A percentile compares a stretch with the other conserved stretches of the same genome.
Evolutionary conservation across 2,888 invertebrate genomes (phyloP).

Genomic region (Hyposoter dolosus): DNA sequence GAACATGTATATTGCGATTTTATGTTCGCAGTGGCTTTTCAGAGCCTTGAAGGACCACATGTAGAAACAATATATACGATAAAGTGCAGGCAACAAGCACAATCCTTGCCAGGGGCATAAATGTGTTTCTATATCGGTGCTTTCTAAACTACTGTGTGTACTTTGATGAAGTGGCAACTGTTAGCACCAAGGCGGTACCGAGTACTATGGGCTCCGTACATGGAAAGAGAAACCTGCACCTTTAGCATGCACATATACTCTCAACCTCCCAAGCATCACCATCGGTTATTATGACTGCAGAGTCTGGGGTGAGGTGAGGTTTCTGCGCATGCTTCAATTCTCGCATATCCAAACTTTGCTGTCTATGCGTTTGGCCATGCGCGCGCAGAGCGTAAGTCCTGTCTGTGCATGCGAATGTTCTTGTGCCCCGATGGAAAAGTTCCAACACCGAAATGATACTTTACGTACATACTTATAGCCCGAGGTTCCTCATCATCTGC

Average conservation of each 20-base stretch:
- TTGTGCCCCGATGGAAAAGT: not conserved
- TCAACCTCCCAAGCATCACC: constrained; percentile 55
- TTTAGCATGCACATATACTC: constrained; percentile 23
- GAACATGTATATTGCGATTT: constrained; percentile 9
- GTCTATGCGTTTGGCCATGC: not conserved
- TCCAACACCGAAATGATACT: not conserved
- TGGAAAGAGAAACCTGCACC: constrained; percentile 16
- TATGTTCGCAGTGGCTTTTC: constrained; percentile 18
- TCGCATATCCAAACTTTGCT: not conserved
- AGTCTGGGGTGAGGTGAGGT: constrained; percentile 24
- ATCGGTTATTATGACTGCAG: constrained; percentile 61
- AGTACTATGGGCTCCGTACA: constrained; percentile 23
- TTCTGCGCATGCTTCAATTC: not conserved
- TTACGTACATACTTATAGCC: constrained; percentile 3
- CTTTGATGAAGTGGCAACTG: constrained; percentile 69
- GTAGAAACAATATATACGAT: not conserved
- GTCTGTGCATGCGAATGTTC: not conserved
- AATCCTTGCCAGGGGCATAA: constrained; percentile 49
- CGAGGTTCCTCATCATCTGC: constrained; percentile 45
- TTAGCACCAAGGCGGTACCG: constrained; percentile 37
- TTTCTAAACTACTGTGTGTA: constrained; percentile 66
- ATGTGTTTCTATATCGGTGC: constrained; percentile 63
- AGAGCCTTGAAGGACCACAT: constrained; percentile 27
- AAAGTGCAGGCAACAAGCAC: constrained; percentile 39
- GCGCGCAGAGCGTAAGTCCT: constrained; percentile 2